Conservation (phyloP, 1,140 invertebrate species). For the Papilio polytes region DNA sequence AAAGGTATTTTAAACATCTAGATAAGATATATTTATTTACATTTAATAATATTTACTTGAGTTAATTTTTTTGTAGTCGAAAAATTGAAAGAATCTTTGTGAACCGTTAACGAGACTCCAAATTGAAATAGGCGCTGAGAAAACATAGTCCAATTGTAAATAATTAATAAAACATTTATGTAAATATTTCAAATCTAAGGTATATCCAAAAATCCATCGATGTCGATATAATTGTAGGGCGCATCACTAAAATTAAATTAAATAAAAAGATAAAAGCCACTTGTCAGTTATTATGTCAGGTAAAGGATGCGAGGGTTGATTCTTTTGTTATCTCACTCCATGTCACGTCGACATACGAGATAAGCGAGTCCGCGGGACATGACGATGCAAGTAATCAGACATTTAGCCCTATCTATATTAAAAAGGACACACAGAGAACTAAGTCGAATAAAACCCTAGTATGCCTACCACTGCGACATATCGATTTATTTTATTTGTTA, state of each 20-base stretch:
- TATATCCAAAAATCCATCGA: not conserved
- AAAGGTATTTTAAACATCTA: too few species aligned
- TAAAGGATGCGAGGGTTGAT: conserved; percentile 15
- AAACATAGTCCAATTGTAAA: too few species aligned
- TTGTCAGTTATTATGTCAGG: conserved; percentile 33
- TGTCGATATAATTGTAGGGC: not conserved
- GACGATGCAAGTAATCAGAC: conserved; percentile 36
- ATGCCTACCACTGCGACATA: not conserved
- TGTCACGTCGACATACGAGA: conserved; percentile 35
- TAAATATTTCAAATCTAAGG: too few species aligned
- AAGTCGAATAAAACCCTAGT: not conserved
- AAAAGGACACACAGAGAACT: conserved; percentile 7
- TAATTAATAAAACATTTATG: too few species aligned
- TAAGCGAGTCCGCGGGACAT: conserved; percentile 24
- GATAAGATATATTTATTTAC: too few species aligned
- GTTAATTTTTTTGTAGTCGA: too few species aligned
- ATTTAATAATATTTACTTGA: too few species aligned
- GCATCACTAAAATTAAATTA: not conserved
- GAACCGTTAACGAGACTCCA: too few species aligned
- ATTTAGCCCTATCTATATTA: conserved; percentile 28
- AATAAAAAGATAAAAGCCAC: conserved; percentile 26
- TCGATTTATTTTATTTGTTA: not conserved
- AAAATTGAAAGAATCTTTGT: too few species aligned
- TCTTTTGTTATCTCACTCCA: conserved; percentile 37
- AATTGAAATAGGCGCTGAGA: too few species aligned